phyloP scores from a whole-genome alignment of 2,113 vertebrate genomes.

The Dendrocopos noguchii region DNA sequence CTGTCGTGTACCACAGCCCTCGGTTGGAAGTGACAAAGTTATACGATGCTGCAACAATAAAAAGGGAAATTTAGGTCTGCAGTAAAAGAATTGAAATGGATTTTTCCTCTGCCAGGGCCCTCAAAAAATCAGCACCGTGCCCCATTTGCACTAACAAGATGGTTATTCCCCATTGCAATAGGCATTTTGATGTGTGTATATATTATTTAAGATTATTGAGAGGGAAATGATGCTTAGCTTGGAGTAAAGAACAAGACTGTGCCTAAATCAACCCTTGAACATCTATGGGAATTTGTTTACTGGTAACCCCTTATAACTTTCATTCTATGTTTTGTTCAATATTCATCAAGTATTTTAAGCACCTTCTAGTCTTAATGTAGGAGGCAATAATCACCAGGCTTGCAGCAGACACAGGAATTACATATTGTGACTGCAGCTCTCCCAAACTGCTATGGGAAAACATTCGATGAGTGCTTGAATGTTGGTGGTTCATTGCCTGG shows the following conservation, averaged over 20 bases:
- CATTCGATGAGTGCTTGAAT: background rate
- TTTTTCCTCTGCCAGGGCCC: background rate
- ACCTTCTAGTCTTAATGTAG: background rate
- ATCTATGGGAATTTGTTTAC: background rate
- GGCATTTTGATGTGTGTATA: conserved; percentile 33
- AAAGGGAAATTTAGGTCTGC: conserved; percentile 23
- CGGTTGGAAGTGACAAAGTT: background rate
- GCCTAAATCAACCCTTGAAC: background rate
- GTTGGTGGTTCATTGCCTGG: background rate
- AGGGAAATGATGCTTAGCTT: background rate
- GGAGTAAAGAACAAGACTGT: background rate
- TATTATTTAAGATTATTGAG: conserved; percentile 31
- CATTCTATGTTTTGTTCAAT: background rate
- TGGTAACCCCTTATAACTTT: background rate
- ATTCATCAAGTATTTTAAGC: background rate
- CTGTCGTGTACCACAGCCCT: background rate
- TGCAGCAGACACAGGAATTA: background rate
- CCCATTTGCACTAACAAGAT: background rate
- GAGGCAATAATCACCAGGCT: background rate
- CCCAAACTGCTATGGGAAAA: background rate
- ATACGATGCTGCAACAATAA: background rate
- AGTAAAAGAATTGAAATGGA: conserved; percentile 15
- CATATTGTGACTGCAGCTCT: background rate
- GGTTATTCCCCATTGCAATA: background rate
- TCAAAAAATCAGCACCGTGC: background rate